Evolutionary conservation across 1,140 invertebrate species (phyloP).

Genomic region (Pararge aegeria): DNA sequence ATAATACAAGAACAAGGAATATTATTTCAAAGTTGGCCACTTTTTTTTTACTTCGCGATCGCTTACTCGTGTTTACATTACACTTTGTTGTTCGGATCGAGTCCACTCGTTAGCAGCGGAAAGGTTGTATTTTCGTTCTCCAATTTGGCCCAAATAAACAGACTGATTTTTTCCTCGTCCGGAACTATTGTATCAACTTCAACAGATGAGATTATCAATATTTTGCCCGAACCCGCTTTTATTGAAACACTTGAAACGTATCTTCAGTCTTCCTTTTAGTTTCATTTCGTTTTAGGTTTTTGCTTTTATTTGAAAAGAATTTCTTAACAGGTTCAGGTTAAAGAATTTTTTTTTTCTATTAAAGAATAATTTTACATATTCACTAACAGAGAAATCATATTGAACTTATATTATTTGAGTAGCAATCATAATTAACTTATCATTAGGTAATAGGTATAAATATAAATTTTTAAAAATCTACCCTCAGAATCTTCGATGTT

Average conservation of each 20-base stretch:
- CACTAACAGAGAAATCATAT: too few relatives aligned
- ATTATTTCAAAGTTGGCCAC: not conserved
- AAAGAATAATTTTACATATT: too few relatives aligned
- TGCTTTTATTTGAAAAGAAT: too few relatives aligned
- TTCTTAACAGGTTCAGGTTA: too few relatives aligned
- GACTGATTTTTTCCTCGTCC: slow-evolving; percentile 14
- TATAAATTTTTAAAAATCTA: too few relatives aligned
- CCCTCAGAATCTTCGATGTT: too few relatives aligned
- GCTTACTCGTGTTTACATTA: slow-evolving; percentile 20
- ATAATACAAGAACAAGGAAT: too few relatives aligned
- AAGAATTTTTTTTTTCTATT: too few relatives aligned
- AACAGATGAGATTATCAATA: not conserved
- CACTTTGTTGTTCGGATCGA: slow-evolving; percentile 14
- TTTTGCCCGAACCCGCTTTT: not conserved
- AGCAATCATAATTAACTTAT: too few relatives aligned
- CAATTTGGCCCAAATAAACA: slow-evolving; percentile 24
- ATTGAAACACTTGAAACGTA: not conserved
- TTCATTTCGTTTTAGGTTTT: not conserved
- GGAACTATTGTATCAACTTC: slow-evolving; percentile 14
- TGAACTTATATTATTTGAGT: too few relatives aligned
- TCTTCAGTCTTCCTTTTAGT: not conserved
- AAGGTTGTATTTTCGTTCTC: slow-evolving; percentile 20
- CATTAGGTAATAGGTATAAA: too few relatives aligned
- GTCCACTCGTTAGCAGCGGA: slow-evolving; percentile 24
- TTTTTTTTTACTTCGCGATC: not conserved